Base-by-base conservation (phyloP, 2,888 invertebrate genomes). In the Hirudinaria manillensis region DNA sequence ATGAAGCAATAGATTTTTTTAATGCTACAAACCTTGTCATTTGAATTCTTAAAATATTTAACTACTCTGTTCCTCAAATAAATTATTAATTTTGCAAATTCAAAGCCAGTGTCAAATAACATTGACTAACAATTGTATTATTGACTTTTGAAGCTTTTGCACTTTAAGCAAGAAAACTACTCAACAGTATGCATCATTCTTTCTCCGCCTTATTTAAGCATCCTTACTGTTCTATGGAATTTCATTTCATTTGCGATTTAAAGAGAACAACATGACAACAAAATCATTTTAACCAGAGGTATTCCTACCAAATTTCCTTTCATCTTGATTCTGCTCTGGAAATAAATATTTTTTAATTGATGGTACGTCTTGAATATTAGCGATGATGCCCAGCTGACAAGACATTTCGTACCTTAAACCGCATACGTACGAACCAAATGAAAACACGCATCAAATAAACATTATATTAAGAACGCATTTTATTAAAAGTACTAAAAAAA, bases 341-440 rank as follows among this genome's bases (percentile, higher is more conserved):
- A 78, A 79, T 27, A 79, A 70, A 75, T 76, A 78, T 55, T 61
- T 68, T 70, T 76, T 79, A 10, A 78, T 74, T 34, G 74, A 55
- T n/a, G 45, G 29, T 13, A 78, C 75, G 67, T 79, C 79, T 61
- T 70, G 70, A 51, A 79, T 76, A 21, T 75, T 61, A 21, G 79
- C 77, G 13, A 77, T 53, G n/a, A 77, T 38, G 56, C 61, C 70
- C 19, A 79, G 74, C 65, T 79, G 78, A 75, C 79, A 79, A 19
- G 79, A 75, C 79, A 79, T 79, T 21, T 19, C 68, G 27, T 53
- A 68, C n/a, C 61, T 61, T 10, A 24, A n/a, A 7, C 61, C 21
- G 53, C 13, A n/a, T n/a, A 29, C 29, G 51, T 34, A 32, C 34
- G 13, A 72, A 27, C 16, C 27, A 45, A 32, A 67, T 66, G 38